Base-by-base conservation (phyloP, 2,797 vertebrate species). In the Poeciliopsis presidionis region DNA sequence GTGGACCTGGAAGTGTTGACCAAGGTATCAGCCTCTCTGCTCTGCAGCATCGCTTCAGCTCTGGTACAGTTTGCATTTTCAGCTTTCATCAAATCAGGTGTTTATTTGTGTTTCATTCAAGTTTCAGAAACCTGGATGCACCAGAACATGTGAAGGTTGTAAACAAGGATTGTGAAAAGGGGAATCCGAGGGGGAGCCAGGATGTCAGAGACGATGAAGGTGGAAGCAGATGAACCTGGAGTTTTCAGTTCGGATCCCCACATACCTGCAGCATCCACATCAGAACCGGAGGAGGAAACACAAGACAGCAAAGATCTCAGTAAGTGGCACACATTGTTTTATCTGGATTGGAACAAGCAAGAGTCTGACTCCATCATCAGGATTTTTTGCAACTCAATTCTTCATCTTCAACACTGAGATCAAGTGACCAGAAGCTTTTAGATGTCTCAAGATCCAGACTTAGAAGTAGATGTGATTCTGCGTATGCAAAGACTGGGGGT, bases 11-110 rank as follows among this genome's bases (percentile, higher is more conserved):
- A 63, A 20, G 30, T 63, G 7, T 33, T 63, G 59, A 63, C 59
- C 59, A 36, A 61, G 59, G 30, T 63, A 63, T 63, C 59, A 36
- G 59, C 18, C 30, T 36, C 28, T 61, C 59, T 63, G 30, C 30
- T 20, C 30, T 63, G 30, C 59, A 41, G 63, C 36, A 67, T 67
- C 63, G 36, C 63, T 67, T 67, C 63, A 41, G 63, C 63, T 67
- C 36, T 67, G 36, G 18, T 41, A 11, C 8, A 8, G 33, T 67
- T 22, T 5, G 12, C 18, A 41, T 12, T 67, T 25, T 39, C 63
- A 36, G 9, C 8, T 67, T 67, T 67, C 39, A 67, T 5, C 18
- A 39, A 20, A 67, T 41, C 36, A 22, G 63, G 22, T 67, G 30
- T 16, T 63, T 63, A 67, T 67, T 67, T 41, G 7, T 41, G 7